Evolutionary conservation across 2,888 invertebrate genomes (phyloP), one percentile per base, ranked within the genome.

Genomic region (Caenorhabditis sulstoni): DNA sequence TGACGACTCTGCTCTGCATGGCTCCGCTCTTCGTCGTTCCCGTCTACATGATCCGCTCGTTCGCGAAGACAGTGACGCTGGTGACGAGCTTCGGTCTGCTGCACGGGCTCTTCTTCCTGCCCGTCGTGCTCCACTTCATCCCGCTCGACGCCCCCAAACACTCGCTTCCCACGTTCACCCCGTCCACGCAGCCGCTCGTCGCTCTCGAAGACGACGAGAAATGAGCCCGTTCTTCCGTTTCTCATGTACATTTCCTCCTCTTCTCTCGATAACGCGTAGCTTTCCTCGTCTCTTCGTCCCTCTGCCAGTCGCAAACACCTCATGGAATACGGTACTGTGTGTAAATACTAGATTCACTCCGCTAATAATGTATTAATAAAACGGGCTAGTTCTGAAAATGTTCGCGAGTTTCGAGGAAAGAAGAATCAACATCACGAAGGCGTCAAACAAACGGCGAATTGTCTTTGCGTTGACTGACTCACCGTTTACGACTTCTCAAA

Each of bases 1-100:
- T 84, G 11, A 87, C 88, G 0, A 88, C 88, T 0, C 65, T 88
- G n/a, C 76, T 88, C 44, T 87, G 87, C 76, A 86, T 88, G 82
- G 68, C 84, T 29, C 88, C 88, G 3, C 59, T 88, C 0, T 88
- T 89, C 75, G 77, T 87, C 35, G 81, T 88, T 0, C 81, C 85
- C 4, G 87, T 88, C 50, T 87, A 87, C 70, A 83, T 88, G 55
- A 85, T 88, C 57, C 75, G 73, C 16, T 84, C 86, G 1, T 88
- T 88, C 66, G 88, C 86, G 16, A 81, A 82, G 49, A 85, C 85
- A 9, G 85, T 85, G 14, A 81, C 74, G 39, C 64, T 85, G 29
- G 85, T 84, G 18, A 80, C 82, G 14, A 79, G 50, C 14, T 75
- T 87, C 35, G 85, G 87, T 22, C 65, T 85, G 11, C 53, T 88